Base-by-base conservation (phyloP, 64 coral and sea anemone genomes). In the Orbicella faveolata region DNA sequence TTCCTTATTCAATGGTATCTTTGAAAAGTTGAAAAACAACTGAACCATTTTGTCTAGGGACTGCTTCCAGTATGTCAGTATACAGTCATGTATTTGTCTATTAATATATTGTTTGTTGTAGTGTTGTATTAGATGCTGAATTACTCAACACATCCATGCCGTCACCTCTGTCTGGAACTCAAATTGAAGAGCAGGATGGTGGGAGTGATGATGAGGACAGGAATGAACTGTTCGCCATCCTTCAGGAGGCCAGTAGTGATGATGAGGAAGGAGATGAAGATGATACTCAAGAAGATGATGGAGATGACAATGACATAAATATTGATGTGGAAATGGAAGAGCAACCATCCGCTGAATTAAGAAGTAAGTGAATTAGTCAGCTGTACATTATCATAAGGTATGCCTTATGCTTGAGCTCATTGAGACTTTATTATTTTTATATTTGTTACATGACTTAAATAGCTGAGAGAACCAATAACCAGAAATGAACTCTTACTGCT, bases 171-270 rank as follows among this genome's bases (percentile, higher is more conserved):
- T 76, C 76, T 19, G 63, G 75, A 61, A 73, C 21, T 14, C 63
- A 68, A 59, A 74, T 37, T 77, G 88, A 64, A 33, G 81, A 84
- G 3, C 83, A 94, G 15, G 92, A 54, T 61, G 87, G 79, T 9
- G 86, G 77, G 9, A 96, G 95, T 88, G 95, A 96, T 18, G 92
- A 96, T 30, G 95, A 96, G 13, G 95, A 94, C 26, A 88, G 95
- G 25, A 93, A 96, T 37, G 91, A 90, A 72, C 83, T 96, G 13
- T 89, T 96, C 30, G 87, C 87, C 34, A 89, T 96, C 21, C 95
- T 96, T 6, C 91, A 93, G 25, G 95, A 96, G 65, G 95, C 95
- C 52, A 90, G 91, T 13, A 96, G 95, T 78, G 95, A 96, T 79
- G 95, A 96, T 9, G 63, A 84, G 17, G 91, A 93, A 13, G 94